These are phyloP conservation scores for Melipona quadrifasciata DNA, from an alignment of 1,140 invertebrate genomes.

Conservation along the genomic window DNA sequence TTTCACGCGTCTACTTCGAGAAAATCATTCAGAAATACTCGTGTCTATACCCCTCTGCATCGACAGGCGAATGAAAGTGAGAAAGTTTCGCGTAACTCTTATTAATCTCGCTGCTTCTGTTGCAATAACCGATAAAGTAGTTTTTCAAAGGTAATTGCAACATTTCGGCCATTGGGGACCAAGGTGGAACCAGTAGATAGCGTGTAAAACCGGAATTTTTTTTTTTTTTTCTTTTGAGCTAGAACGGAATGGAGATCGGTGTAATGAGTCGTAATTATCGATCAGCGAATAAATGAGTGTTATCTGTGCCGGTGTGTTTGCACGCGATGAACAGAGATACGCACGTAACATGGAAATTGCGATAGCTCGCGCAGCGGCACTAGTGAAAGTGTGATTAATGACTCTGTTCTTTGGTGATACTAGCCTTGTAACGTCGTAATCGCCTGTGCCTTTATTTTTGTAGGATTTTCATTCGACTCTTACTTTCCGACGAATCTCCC, in stretches of 20 bases:
- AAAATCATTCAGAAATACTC: no score
- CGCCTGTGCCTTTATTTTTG: not conserved
- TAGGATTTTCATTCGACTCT: not conserved
- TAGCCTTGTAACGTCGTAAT: not conserved
- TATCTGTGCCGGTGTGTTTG: not conserved
- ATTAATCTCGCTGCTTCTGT: slow-evolving; percentile 42
- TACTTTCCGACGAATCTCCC: not conserved
- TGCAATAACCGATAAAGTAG: slow-evolving; percentile 29
- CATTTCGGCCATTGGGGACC: slow-evolving; percentile 34
- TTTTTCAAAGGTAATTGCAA: slow-evolving; percentile 51
- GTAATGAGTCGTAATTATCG: not conserved
- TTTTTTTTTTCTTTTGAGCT: no score
- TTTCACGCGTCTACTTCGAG: not conserved
- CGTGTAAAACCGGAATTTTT: not conserved
- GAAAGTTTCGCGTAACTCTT: slow-evolving; percentile 47
- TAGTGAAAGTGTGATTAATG: slow-evolving; percentile 16
- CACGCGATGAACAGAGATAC: not conserved
- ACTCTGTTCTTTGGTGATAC: not conserved
- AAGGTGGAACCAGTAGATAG: slow-evolving; percentile 4
- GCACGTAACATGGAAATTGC: not conserved
- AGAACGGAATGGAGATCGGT: not conserved
- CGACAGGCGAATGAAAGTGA: slow-evolving; percentile 2
- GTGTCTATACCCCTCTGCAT: not conserved
- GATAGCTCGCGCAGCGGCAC: not conserved
- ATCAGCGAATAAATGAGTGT: not conserved